Conservation (phyloP, 2,888 invertebrate species). For the Brachynemurus nebulosus region DNA sequence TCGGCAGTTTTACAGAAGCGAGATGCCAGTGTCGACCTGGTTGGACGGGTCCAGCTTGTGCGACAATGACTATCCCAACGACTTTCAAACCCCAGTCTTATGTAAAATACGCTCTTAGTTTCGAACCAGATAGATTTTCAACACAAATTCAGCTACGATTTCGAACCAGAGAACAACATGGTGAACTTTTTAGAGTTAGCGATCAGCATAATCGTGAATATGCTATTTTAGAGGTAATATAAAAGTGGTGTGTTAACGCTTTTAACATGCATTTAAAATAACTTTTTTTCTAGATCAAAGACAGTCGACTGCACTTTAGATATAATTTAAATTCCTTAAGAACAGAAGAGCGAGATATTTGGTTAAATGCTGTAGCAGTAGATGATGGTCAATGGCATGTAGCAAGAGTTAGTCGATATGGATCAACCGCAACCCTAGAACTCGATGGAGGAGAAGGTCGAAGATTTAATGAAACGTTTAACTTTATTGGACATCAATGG, state of each 20-base stretch:
- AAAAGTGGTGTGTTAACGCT: no score
- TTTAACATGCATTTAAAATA: constrained; percentile 12
- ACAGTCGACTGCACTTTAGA: constrained; percentile 76
- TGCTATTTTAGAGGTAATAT: constrained; percentile 68
- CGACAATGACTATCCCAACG: constrained; percentile 72
- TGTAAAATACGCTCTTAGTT: constrained; percentile 91
- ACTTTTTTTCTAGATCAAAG: constrained; percentile 54
- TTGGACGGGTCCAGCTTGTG: constrained; percentile 84
- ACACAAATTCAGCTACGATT: constrained; percentile 89
- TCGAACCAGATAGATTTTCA: constrained; percentile 83
- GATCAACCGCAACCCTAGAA: constrained; percentile 82
- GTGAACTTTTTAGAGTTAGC: constrained; percentile 85
- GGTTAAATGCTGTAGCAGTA: constrained; percentile 78
- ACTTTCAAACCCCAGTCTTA: constrained; percentile 90
- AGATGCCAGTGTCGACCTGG: constrained; percentile 92
- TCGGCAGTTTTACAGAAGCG: constrained; percentile 77
- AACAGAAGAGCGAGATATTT: constrained; percentile 81
- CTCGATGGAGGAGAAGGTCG: constrained; percentile 92
- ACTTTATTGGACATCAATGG: constrained; percentile 84
- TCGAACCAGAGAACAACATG: constrained; percentile 83
- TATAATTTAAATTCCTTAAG: constrained; percentile 85
- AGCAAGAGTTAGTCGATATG: constrained; percentile 79
- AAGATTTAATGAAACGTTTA: constrained; percentile 84
- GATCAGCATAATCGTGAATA: constrained; percentile 91
- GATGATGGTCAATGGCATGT: constrained; percentile 97